phyloP scores from a whole-genome alignment of 1,140 invertebrate genomes.

The Panulirus ornatus region DNA sequence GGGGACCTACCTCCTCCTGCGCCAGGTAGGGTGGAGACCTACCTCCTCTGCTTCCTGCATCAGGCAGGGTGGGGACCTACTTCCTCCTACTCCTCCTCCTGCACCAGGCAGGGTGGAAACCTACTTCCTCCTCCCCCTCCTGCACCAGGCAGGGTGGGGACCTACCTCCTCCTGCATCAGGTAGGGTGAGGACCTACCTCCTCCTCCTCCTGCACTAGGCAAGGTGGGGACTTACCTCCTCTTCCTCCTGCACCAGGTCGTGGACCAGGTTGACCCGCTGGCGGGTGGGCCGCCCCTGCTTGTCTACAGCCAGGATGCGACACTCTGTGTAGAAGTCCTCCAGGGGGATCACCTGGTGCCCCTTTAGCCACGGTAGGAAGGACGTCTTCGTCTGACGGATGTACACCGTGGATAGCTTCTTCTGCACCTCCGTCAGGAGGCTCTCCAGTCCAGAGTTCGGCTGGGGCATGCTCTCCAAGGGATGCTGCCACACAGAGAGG shows the following conservation, averaged over 20 bases:
- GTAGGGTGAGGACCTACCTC: too few relatives aligned
- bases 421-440: conserved; percentile 30
- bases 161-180: too few relatives aligned
- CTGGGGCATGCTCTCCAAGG: not conserved
- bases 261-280: conserved; percentile 33
- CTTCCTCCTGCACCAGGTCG: conserved; percentile 35
- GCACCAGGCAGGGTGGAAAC: too few relatives aligned
- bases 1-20: too few relatives aligned
- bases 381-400: conserved; percentile 52
- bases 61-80: too few relatives aligned
- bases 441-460: not conserved
- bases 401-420: conserved; percentile 56
- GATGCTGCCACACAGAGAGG: too few relatives aligned
- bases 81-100: too few relatives aligned
- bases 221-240: conserved; percentile 28
- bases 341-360: conserved; percentile 58
- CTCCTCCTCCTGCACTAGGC: too few relatives aligned
- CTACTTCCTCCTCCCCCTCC: too few relatives aligned
- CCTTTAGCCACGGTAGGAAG: conserved; percentile 55
- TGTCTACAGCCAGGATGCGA: conserved; percentile 51
- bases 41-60: too few relatives aligned
- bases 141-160: too few relatives aligned
- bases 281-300: conserved; percentile 42
- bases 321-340: conserved; percentile 57
- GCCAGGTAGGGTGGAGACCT: too few relatives aligned